Evolutionary conservation across 2,797 vertebrate species (phyloP).

Genomic region (Prionace glauca): DNA sequence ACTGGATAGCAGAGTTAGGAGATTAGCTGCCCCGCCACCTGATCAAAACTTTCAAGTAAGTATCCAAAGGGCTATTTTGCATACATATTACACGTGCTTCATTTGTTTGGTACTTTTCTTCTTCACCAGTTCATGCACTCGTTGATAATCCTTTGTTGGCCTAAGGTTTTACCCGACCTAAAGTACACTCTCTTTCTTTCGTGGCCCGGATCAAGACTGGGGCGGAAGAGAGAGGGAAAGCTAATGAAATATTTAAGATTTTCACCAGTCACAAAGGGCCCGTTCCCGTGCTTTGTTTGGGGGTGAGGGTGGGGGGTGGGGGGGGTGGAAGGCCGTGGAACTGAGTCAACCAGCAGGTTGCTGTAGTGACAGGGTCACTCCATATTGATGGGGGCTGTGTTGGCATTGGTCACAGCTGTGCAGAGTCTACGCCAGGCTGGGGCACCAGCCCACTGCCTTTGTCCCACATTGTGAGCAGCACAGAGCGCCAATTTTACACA

Average conservation of each 20-base stretch:
- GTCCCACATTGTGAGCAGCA: conserved; percentile 67
- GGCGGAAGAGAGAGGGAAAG: conserved; percentile 50
- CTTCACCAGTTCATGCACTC: conserved; percentile 48
- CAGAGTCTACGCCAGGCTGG: conserved; percentile 60
- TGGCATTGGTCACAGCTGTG: conserved; percentile 86
- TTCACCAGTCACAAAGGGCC: conserved; percentile 71
- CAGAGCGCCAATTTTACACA: conserved; percentile 73
- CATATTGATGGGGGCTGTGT: conserved; percentile 76
- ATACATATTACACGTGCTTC: neutral
- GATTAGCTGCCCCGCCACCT: conserved; percentile 7
- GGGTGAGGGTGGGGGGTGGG: too few relatives aligned
- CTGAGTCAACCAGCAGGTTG: conserved; percentile 59
- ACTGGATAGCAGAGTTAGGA: neutral
- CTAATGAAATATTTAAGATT: conserved; percentile 88
- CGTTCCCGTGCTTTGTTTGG: conserved; percentile 61
- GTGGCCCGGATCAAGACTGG: conserved; percentile 46
- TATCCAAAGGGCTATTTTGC: conserved; percentile 1
- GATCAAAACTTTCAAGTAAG: neutral
- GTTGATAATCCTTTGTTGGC: conserved; percentile 58
- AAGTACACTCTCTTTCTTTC: conserved; percentile 41
- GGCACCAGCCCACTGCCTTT: conserved; percentile 80
- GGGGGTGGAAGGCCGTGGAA: conserved; percentile 61
- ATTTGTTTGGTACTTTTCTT: neutral
- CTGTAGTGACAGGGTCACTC: conserved; percentile 74
- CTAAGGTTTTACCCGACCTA: conserved; percentile 43